These are phyloP conservation scores for Pseudorhiza aurosa DNA, from an alignment of 30 jellyfish, hydroid and myxozoan genomes.

Conservation along the genomic window DNA sequence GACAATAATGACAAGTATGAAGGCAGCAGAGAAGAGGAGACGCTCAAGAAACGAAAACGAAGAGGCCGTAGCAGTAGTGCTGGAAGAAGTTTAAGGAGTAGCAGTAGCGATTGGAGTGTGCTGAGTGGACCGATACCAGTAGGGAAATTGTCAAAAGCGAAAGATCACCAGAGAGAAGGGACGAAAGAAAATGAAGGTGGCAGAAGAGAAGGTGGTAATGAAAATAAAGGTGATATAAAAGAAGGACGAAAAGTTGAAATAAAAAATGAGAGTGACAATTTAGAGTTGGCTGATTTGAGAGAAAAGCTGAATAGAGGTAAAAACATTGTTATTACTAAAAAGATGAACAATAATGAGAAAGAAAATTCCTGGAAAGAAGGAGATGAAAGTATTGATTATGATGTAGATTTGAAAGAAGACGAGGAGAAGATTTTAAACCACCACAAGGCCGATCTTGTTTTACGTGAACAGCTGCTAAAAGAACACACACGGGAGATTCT, in stretches of 20 bases:
- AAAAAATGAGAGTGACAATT: constrained; percentile 27
- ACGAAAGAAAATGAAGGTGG: background rate
- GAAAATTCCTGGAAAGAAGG: background rate
- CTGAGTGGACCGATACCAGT: background rate
- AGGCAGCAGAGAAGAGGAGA: no score
- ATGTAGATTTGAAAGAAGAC: constrained; percentile 2
- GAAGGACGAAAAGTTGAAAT: constrained; percentile 72
- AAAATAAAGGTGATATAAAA: background rate
- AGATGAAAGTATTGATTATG: background rate
- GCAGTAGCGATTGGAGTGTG: background rate
- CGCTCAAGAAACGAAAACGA: constrained; percentile 11
- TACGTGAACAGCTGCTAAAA: constrained; percentile 74
- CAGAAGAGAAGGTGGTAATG: background rate
- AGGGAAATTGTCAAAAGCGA: background rate
- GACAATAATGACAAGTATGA: no score
- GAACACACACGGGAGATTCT: constrained; percentile 82
- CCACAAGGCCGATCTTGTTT: constrained; percentile 55
- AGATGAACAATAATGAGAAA: constrained; percentile 8
- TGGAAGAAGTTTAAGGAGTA: background rate
- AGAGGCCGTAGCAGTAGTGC: background rate
- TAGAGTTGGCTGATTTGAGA: constrained; percentile 67
- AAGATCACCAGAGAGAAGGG: constrained; percentile 9
- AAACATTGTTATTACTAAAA: constrained; percentile 76
- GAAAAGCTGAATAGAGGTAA: constrained; percentile 71
- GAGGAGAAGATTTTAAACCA: constrained; percentile 45